A percentile compares a stretch with the other conserved stretches of the same genome.
Evolutionary conservation across 2,797 vertebrate genomes (phyloP).

Genomic region (Parauchenoglanis ngamensis): DNA sequence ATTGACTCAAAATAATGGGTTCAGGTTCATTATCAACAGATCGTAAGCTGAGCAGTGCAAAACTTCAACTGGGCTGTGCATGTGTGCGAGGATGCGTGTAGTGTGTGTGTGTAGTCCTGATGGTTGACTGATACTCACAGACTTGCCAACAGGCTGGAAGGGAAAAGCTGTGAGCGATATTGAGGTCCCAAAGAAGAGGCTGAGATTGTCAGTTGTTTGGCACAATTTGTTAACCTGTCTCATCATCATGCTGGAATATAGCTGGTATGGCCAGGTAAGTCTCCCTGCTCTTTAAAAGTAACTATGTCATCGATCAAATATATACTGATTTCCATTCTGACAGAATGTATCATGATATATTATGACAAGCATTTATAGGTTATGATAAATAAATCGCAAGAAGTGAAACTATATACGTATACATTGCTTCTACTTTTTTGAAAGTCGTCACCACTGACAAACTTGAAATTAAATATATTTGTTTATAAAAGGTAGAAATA

Average conservation of each 20-base stretch:
- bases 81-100: constrained; percentile 44
- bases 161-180: constrained; percentile 73
- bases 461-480: not conserved
- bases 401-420: not conserved
- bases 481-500: not conserved
- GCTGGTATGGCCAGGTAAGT: constrained; percentile 97
- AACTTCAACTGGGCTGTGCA: constrained; percentile 78
- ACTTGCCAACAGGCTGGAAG: constrained; percentile 74
- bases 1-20: constrained; percentile 99
- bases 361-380: not conserved
- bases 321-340: not conserved
- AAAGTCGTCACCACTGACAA: not conserved
- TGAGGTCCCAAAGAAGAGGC: constrained; percentile 62
- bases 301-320: not conserved
- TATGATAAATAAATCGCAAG: not conserved
- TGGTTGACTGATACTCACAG: constrained; percentile 77
- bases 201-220: constrained; percentile 53
- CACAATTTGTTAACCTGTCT: constrained; percentile 19
- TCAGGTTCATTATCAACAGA: constrained; percentile 99
- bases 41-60: constrained; percentile 92
- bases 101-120: constrained; percentile 58
- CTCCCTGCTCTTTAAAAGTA: constrained; percentile 46
- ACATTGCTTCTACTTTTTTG: not conserved
- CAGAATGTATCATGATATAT: not conserved
- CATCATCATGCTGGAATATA: constrained; percentile 94